Evolutionary conservation across 2,888 invertebrate species (phyloP), one percentile per base, ranked within the genome.

Genomic region (Pseudococcus viburni): DNA sequence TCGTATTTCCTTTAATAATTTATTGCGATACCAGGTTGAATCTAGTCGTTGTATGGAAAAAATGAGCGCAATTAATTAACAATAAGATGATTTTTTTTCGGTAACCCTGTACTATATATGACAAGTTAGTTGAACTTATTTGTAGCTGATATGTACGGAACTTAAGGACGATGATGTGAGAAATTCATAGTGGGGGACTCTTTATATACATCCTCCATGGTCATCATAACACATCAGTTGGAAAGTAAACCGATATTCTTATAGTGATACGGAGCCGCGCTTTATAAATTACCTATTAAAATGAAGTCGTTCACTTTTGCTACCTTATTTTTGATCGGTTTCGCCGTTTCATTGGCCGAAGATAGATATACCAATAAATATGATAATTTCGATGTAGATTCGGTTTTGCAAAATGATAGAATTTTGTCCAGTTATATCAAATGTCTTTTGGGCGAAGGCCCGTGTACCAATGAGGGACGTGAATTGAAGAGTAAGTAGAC

Each of bases 381-480:
- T 90, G 93, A 93, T 90, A 92, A 93, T 90, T 91, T 94, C 84
- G 93, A 94, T 90, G 92, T 94, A 19, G 94, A 94, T 89, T 92
- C 92, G 89, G 93, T 94, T 90, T 91, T 94, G 77, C 91, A 91
- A 86, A 94, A 94, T 90, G 92, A 92, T 59, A 91, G 94, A 42
- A 92, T 94, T 26, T 92, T 94, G 11, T 92, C 92, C n/a, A 93
- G 93, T 91, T 94, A 94, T 91, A 93, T 94, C 90, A 93, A 93
- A 90, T 94, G 94, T 90, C 91, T 94, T 91, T 92, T 94, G 92
- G 94, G 94, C 8, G 93, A 94, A 90, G 94, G 94, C 12, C 92
- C 93, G 2, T 94, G 94, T 90, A 94, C 94, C 0, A 91, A 93
- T 0, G 94, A 94, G 90, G 94, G 93, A 85, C 92, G 93, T 73